A percentile compares a stretch with the other conserved stretches of the same genome.
Conservation (phyloP, 2,888 invertebrate genomes). For the Meteorus colon region DNA sequence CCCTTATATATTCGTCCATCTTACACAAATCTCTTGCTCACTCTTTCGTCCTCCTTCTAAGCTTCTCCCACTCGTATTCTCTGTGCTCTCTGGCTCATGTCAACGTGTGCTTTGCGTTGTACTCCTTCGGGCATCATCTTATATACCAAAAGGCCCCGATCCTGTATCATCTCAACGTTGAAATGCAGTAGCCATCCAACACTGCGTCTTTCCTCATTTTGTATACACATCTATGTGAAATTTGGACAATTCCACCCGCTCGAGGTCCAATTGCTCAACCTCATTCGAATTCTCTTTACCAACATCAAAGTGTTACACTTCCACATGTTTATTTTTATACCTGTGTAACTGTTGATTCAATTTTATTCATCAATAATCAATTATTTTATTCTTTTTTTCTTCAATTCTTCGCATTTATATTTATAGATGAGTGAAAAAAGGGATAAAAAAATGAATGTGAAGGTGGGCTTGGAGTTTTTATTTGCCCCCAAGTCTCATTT, state of each 20-base stretch:
- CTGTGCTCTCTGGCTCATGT: conserved; percentile 47
- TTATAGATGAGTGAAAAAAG: no score
- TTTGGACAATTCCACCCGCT: conserved; percentile 65
- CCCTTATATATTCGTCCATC: conserved; percentile 42
- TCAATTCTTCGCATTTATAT: no score
- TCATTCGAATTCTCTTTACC: conserved; percentile 62
- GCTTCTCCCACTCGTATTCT: background rate
- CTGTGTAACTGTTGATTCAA: no score
- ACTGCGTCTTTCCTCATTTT: conserved; percentile 49
- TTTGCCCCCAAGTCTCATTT: background rate
- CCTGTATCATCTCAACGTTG: conserved; percentile 65
- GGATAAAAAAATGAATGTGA: background rate
- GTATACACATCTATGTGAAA: conserved; percentile 51
- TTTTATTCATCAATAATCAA: no score
- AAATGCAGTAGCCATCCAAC: conserved; percentile 48
- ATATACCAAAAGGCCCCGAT: conserved; percentile 48
- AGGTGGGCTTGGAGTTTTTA: background rate
- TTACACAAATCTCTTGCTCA: conserved; percentile 25
- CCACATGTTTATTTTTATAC: no score
- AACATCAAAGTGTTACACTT: conserved; percentile 55
- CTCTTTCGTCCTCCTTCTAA: conserved; percentile 42
- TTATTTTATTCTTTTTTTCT: no score
- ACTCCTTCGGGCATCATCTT: conserved; percentile 62
- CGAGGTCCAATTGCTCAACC: conserved; percentile 69
- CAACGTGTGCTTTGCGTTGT: conserved; percentile 32